These are phyloP conservation scores for Rhamphomyia laevipes DNA, from an alignment of 2,888 invertebrate genomes.

Conservation along the genomic window DNA sequence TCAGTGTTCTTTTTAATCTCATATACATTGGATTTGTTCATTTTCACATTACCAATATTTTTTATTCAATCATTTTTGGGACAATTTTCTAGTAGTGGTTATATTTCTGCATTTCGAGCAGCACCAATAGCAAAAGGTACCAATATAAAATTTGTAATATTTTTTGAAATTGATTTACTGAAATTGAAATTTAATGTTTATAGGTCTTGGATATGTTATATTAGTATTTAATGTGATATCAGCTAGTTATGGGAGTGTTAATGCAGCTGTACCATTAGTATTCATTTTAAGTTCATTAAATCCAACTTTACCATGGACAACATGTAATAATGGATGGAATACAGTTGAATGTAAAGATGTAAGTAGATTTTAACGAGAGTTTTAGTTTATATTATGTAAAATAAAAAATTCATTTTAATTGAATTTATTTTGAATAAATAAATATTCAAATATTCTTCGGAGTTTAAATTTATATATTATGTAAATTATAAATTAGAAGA, in stretches of 20 bases:
- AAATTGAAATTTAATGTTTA: conserved; percentile 15
- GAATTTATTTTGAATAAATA: no score
- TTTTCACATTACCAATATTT: conserved; percentile 72
- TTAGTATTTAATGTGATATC: conserved; percentile 69
- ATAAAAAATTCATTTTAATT: background rate
- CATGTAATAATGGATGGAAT: conserved; percentile 72
- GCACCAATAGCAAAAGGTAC: conserved; percentile 73
- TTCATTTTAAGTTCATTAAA: conserved; percentile 63
- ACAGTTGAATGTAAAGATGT: conserved; percentile 32
- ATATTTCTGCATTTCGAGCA: conserved; percentile 62
- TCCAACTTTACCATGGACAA: conserved; percentile 61
- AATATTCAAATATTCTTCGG: no score
- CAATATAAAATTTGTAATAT: background rate
- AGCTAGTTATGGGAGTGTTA: conserved; percentile 70
- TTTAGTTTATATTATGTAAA: background rate
- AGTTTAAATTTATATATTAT: no score
- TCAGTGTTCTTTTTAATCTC: conserved; percentile 5
- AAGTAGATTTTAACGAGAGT: background rate
- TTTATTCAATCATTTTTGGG: conserved; percentile 72
- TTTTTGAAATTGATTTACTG: background rate
- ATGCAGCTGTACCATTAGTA: conserved; percentile 71
- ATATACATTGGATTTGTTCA: conserved; percentile 47
- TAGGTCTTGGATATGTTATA: conserved; percentile 75
- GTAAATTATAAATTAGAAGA: no score
- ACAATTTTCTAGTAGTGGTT: conserved; percentile 66